Conservation (phyloP, 2,113 vertebrate genomes). For the Rhabdomys dilectus region DNA sequence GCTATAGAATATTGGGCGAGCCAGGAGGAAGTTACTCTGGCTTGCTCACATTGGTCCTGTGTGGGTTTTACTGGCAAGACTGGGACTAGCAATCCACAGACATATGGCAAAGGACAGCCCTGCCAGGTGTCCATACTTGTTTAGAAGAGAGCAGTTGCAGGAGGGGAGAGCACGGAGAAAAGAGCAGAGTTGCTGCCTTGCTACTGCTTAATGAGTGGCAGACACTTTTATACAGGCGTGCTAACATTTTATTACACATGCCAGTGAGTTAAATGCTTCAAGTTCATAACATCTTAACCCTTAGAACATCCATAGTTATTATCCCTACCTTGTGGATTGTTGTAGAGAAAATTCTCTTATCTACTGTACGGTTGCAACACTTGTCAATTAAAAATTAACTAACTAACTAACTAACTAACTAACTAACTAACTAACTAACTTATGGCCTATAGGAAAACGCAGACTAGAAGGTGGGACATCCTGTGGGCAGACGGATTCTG, state of each 20-base stretch:
- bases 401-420: no score
- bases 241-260: not conserved
- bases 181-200: not conserved
- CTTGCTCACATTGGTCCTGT: not conserved
- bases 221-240: not conserved
- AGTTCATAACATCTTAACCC: not conserved
- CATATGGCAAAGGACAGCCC: not conserved
- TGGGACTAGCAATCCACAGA: not conserved
- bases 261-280: not conserved
- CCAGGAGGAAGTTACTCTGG: not conserved
- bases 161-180: not conserved
- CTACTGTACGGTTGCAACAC: no score
- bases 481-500: no score
- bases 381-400: no score
- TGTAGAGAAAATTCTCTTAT: no score
- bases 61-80: not conserved
- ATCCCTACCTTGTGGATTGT: not conserved
- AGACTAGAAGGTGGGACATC: no score
- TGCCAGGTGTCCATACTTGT: not conserved
- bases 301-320: not conserved
- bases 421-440: no score
- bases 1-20: not conserved
- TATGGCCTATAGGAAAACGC: no score
- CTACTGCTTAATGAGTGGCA: not conserved
- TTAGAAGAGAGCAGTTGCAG: not conserved